A percentile compares a stretch with the other conserved stretches of the same genome.
Evolutionary conservation across 2,113 vertebrate genomes (phyloP).

Genomic region (Mesitornis unicolor): DNA sequence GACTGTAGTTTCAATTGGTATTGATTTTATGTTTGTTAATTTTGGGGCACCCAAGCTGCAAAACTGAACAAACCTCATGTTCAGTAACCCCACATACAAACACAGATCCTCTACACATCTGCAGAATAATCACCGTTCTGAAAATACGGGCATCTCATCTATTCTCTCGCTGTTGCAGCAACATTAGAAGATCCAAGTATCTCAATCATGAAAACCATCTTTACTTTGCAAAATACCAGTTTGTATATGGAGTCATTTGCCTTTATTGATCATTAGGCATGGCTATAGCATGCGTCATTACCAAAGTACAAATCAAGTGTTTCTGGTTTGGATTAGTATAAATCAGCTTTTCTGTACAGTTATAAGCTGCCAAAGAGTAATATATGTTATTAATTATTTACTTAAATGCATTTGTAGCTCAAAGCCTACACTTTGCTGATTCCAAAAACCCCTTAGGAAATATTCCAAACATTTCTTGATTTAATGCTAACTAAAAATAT

Average conservation of each 20-base stretch:
- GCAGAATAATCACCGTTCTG: not conserved
- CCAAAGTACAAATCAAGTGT: not conserved
- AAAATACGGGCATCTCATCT: not conserved
- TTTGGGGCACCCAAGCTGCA: not conserved
- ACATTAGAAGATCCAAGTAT: not conserved
- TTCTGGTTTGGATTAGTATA: not conserved
- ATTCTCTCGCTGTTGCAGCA: not conserved
- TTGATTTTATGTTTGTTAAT: not conserved
- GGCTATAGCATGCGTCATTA: not conserved
- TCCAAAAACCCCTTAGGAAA: not conserved
- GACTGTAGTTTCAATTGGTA: not conserved
- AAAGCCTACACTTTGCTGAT: not conserved
- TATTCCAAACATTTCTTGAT: not conserved
- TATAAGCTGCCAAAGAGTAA: not conserved
- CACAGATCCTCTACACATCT: not conserved
- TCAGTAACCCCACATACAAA: not conserved
- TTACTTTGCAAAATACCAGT: not conserved
- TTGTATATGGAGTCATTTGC: not conserved
- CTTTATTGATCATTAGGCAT: not conserved
- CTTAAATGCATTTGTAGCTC: not conserved
- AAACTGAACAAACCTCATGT: not conserved
- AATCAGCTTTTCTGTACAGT: not conserved
- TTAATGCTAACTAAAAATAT: constrained; percentile 17
- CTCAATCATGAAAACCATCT: not conserved
- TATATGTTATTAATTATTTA: not conserved